These are phyloP conservation scores for Drosophila picticornis DNA, from an alignment of 2,888 invertebrate genomes.

Conservation along the genomic window DNA sequence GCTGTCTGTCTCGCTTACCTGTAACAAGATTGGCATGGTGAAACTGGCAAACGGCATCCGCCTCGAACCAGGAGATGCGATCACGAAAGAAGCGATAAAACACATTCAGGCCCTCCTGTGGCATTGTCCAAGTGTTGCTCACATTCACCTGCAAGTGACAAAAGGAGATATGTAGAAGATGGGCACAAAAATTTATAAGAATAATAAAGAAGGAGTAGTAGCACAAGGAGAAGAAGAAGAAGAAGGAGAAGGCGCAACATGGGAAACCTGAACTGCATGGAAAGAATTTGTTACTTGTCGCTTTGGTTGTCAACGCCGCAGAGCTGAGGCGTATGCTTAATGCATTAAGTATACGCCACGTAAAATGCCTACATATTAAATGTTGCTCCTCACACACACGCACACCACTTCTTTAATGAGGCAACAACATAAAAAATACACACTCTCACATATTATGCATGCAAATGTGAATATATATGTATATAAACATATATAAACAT, in stretches of 20 bases:
- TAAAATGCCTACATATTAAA: conserved; percentile 79
- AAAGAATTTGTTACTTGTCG: conserved; percentile 25
- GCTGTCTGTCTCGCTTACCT: conserved; percentile 86
- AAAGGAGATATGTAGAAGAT: conserved; percentile 6
- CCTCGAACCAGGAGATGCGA: conserved; percentile 94
- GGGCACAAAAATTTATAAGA: neutral
- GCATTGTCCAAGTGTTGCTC: conserved; percentile 93
- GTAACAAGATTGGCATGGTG: conserved; percentile 93
- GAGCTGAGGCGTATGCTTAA: conserved; percentile 63
- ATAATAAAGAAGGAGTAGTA: neutral
- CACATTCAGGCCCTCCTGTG: conserved; percentile 92
- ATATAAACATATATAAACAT: neutral
- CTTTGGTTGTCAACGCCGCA: conserved; percentile 36
- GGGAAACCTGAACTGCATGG: conserved; percentile 17
- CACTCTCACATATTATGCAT: conserved; percentile 39
- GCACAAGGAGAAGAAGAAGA: neutral
- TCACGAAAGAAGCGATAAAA: conserved; percentile 94
- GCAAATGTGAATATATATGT: conserved; percentile 40
- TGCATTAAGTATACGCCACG: conserved; percentile 78
- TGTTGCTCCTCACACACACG: conserved; percentile 38
- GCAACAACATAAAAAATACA: conserved; percentile 65
- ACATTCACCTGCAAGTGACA: conserved; percentile 89
- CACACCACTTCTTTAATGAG: conserved; percentile 21
- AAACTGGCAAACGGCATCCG: conserved; percentile 93
- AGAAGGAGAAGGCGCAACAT: neutral